Conservation (phyloP, 2,113 vertebrate genomes). For the Catharus bicknelli region DNA sequence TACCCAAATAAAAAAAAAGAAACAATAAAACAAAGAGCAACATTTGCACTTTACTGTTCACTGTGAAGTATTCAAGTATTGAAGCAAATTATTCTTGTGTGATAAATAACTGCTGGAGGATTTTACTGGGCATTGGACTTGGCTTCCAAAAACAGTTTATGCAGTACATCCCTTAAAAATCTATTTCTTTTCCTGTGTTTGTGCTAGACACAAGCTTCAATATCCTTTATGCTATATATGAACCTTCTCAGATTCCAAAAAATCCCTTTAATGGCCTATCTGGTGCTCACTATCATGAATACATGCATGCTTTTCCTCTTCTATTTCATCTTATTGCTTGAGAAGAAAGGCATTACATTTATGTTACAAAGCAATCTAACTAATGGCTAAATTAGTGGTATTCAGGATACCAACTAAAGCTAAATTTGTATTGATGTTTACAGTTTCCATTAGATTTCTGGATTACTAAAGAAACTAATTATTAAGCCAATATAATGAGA, state of each 20-base stretch:
- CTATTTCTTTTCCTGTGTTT: not conserved
- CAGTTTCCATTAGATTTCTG: conserved; percentile 39
- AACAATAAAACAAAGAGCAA: not conserved
- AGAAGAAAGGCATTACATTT: conserved; percentile 14
- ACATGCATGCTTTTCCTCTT: not conserved
- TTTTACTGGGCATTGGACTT: not conserved
- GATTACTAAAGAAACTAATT: conserved; percentile 33
- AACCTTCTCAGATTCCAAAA: not conserved
- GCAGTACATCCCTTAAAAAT: not conserved
- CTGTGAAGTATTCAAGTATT: not conserved
- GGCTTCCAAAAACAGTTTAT: not conserved
- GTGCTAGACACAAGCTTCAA: not conserved
- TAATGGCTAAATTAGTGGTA: conserved; percentile 32
- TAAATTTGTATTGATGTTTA: conserved; percentile 57
- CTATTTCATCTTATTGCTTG: not conserved
- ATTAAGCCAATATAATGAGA: conserved; percentile 30
- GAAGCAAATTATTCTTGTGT: conserved; percentile 9
- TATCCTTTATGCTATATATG: not conserved
- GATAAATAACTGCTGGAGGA: not conserved
- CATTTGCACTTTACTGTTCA: not conserved
- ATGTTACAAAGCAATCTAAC: not conserved
- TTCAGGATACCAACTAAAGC: conserved; percentile 20
- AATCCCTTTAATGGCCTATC: not conserved
- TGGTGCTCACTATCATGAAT: not conserved
- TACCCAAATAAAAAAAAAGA: not conserved